Base-by-base conservation (phyloP, 2,113 vertebrate species). In the Erpornis zantholeuca region DNA sequence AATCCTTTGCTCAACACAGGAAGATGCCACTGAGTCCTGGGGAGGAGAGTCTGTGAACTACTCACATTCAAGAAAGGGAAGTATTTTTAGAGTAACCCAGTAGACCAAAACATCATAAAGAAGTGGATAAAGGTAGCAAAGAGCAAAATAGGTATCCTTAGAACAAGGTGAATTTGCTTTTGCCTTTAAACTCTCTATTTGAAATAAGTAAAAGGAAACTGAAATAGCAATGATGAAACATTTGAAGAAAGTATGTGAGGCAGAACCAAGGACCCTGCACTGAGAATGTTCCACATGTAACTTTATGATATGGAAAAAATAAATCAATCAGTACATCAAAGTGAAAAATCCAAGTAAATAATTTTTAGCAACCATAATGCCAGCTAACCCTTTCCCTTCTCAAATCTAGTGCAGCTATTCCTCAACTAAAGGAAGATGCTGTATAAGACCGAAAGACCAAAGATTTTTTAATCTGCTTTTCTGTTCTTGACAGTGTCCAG, bases 21-120 rank as follows among this genome's bases (percentile, higher is more conserved):
- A 77, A 86, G 24, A 73, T 52, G 24, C 14, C 59, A 35, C 11
- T 18, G 42, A 77, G 40, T 45, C 40, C 76, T 65, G 33, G 33
- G 25, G 59, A 81, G 50, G 23, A 87, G 5, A 85, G 56, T 31
- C 91, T 60, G 35, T 40, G 25, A 94, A 80, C 71, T 53, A 54
- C 54, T 36, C 61, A 17, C 22, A 65, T 54, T 83, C 54, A 81
- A 50, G 35, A 73, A 82, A 77, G 11, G 3, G 27, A 27, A 66
- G 6, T 90, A 93, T 86, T 95, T 93, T 96, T 83, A 94, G 86
- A 80, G 68, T 38, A 96, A 83, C 42, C 45, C 59, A 88, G 72
- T 38, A 92, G 86, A 88, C 23, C 5, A 4, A 9, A 88, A 66
- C 10, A 3, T 59, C 75, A 73, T 5, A 73, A 35, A 88, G 45